phyloP scores from a whole-genome alignment of 2,797 vertebrate genomes.

The Dryobates pubescens region DNA sequence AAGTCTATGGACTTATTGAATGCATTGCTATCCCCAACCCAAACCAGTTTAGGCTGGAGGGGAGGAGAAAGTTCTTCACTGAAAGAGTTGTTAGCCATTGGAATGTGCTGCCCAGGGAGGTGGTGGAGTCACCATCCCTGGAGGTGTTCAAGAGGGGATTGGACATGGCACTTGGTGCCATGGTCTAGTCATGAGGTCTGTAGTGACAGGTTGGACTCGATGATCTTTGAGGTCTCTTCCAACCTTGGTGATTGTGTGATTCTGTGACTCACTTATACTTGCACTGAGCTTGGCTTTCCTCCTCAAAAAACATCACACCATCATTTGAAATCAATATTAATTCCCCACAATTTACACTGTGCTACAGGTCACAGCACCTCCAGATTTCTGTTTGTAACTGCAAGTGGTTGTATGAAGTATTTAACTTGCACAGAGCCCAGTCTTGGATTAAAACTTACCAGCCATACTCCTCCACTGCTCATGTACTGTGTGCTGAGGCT shows the following conservation, averaged over 20 bases:
- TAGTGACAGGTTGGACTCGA: no score
- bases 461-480: neutral
- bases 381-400: neutral
- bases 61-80: no score
- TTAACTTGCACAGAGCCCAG: neutral
- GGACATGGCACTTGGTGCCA: no score
- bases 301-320: neutral
- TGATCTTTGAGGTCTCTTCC: no score
- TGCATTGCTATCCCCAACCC: neutral
- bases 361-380: neutral
- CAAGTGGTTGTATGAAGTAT: neutral
- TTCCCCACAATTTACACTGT: neutral
- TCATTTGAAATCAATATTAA: neutral
- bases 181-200: no score
- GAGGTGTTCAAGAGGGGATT: no score
- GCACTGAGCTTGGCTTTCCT: neutral
- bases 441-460: neutral
- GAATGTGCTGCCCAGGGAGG: no score
- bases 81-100: no score
- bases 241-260: no score
- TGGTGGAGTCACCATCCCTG: no score
- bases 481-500: neutral
- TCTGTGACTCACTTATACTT: no score
- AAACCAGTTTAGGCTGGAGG: neutral
- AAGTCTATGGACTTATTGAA: neutral